Percentiles rank a stretch among this genome's conserved stretches.
phyloP scores from a whole-genome alignment of 2,888 invertebrate species.

The Apotomis capreana region DNA sequence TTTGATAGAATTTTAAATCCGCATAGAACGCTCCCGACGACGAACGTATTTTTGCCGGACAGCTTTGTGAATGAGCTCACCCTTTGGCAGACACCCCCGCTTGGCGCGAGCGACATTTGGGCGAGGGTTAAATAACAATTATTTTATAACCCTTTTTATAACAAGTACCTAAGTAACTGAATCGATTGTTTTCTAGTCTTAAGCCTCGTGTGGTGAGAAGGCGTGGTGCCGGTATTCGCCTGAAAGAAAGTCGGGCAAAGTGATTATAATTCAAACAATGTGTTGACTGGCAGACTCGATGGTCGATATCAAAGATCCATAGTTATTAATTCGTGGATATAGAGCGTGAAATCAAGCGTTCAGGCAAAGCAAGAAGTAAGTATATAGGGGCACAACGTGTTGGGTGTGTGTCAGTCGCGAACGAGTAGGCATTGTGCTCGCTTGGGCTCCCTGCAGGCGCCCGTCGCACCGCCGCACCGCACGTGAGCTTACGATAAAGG shows the following conservation, averaged over 20 bases:
- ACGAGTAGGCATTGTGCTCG: conserved; percentile 59
- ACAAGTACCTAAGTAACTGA: too few species aligned
- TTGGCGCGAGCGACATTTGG: too few species aligned
- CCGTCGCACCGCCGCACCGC: conserved; percentile 44
- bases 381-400: conserved; percentile 75
- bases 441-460: conserved; percentile 46
- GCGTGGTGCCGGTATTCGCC: conserved; percentile 11
- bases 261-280: conserved; percentile 52
- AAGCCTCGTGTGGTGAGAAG: background rate
- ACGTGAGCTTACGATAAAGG: conserved; percentile 59
- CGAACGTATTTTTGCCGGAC: too few species aligned
- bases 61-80: too few species aligned
- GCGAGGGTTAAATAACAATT: too few species aligned
- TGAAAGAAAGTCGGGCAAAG: conserved; percentile 61
- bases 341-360: conserved; percentile 80
- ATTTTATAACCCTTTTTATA: too few species aligned
- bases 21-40: too few species aligned
- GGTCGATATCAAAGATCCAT: conserved; percentile 67
- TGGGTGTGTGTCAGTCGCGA: conserved; percentile 66
- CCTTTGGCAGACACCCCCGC: too few species aligned
- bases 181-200: too few species aligned
- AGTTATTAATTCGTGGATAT: conserved; percentile 76
- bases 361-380: conserved; percentile 73
- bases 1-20: too few species aligned
- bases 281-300: conserved; percentile 44